Base-by-base conservation (phyloP, 2,888 invertebrate species). In the Drosophila phalerata region DNA sequence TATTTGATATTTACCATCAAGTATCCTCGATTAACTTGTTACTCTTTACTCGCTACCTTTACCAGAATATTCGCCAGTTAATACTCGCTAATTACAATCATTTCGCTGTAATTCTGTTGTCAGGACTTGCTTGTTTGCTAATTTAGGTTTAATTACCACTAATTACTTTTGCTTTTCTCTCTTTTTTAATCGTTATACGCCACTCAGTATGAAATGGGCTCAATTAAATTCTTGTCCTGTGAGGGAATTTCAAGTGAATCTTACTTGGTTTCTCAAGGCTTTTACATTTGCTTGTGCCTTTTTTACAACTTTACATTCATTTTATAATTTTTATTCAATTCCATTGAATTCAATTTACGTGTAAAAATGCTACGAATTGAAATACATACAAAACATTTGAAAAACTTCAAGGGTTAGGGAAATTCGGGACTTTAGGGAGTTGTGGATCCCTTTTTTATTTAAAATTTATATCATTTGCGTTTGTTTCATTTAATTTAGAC, bases 311-410 rank as follows among this genome's bases (percentile, higher is more conserved):
- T 34, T 28, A 42, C 55, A n/a, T 34, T 22, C 32, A 11, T 56
- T 43, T 43, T 40, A 62, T 49, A 51, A 75, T 69, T 63, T 55
- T 48, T 52, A 51, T 67, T 37, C 51, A 66, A 58, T 75, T 83
- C 55, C 65, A 69, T 76, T 63, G 51, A 79, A 79, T 82, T 65
- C 48, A 71, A 75, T 68, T 75, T 79, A 69, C 66, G 69, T 48
- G 34, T 9, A 64, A 61, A 67, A 72, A 73, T 66, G 58, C 55
- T 45, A 48, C 52, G n/a, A n/a, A n/a, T n/a, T n/a, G n/a, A n/a
- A 19, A 52, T n/a, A 38, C 52, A 55, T 15, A 40, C 51, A 38
- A 49, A 45, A 43, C 30, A 32, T 22, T 11, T 4, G 13, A 32
- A 28, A 28, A 45, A 60, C 13, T 52, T 53, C 32, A 13, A 32